These are phyloP conservation scores for Bujurquina vittata DNA, from an alignment of 2,113 vertebrate species.

Conservation along the genomic window DNA sequence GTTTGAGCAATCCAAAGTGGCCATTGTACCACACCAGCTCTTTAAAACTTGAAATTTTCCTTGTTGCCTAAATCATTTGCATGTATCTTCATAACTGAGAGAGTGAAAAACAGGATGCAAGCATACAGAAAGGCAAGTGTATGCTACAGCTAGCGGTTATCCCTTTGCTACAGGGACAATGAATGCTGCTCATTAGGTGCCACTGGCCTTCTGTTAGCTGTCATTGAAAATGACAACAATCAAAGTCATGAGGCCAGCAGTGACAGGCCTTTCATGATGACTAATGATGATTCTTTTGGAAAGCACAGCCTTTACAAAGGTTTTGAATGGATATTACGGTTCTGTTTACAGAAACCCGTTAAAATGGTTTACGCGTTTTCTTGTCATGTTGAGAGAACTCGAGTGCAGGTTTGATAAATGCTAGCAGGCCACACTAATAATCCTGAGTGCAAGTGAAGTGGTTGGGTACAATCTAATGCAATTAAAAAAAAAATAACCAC, in stretches of 20 bases:
- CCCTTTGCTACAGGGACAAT: neutral
- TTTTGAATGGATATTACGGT: neutral
- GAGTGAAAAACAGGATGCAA: neutral
- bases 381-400: neutral
- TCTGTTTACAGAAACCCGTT: neutral
- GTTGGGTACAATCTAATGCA: neutral
- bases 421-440: neutral
- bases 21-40: neutral
- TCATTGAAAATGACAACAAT: neutral
- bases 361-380: fast-evolving
- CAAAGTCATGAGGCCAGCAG: neutral
- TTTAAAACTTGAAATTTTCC: neutral
- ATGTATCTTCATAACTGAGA: neutral
- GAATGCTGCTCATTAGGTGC: neutral
- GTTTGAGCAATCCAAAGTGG: neutral
- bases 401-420: neutral
- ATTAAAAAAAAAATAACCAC: neutral
- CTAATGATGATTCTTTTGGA: neutral
- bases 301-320: too few relatives aligned
- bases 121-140: neutral
- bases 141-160: neutral
- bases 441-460: neutral
- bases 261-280: neutral
- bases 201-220: neutral
- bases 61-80: neutral